phyloP scores from a whole-genome alignment of 2,113 vertebrate species.

The Prinia subflava region DNA sequence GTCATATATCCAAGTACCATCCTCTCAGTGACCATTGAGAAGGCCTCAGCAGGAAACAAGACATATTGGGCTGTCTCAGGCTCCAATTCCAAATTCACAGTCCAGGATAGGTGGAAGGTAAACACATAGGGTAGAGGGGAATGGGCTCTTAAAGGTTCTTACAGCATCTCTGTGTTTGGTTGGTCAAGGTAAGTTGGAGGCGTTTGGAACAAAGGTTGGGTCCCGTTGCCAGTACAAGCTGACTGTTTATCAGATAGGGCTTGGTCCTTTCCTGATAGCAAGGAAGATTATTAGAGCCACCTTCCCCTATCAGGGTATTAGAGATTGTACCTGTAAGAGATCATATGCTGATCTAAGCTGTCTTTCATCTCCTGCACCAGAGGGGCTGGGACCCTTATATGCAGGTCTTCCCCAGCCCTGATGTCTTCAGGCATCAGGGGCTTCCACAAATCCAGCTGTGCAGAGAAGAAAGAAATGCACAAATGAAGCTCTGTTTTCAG shows the following conservation, averaged over 20 bases:
- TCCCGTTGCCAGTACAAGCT: neutral
- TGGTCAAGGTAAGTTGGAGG: neutral
- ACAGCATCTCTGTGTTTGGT: neutral
- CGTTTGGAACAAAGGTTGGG: neutral
- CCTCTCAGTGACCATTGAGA: neutral
- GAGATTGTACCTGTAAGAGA: neutral
- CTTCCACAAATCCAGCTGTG: slow-evolving; percentile 44
- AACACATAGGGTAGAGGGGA: neutral
- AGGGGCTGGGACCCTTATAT: neutral
- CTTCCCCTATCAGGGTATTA: neutral
- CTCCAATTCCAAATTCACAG: neutral
- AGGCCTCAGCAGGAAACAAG: neutral
- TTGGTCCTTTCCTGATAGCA: neutral
- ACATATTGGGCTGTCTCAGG: neutral
- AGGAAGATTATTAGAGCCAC: neutral
- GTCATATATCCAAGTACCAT: neutral
- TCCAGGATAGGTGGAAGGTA: neutral
- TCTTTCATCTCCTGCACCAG: slow-evolving; percentile 14
- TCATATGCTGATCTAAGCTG: neutral
- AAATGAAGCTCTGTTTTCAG: neutral
- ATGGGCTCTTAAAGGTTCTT: neutral
- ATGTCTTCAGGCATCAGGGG: slow-evolving; percentile 24
- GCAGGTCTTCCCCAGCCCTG: neutral
- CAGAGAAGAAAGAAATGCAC: slow-evolving; percentile 9
- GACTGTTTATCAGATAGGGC: neutral